Conservation (phyloP, 2,888 invertebrate genomes). For the Cantharis flavilabris region DNA sequence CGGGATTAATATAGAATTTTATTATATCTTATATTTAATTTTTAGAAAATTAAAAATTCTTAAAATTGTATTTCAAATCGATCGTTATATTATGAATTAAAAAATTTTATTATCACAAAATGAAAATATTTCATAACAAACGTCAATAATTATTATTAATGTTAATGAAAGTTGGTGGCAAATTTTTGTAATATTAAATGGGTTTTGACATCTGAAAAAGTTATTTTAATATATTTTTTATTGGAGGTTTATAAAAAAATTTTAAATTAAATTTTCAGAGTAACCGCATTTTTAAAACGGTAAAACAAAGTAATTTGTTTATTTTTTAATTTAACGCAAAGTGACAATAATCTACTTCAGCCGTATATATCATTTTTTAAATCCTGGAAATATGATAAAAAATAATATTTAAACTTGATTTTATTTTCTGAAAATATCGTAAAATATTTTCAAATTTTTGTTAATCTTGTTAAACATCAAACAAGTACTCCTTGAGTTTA, state of each 20-base stretch:
- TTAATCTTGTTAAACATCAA: slow-evolving; percentile 11
- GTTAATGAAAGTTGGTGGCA: background rate
- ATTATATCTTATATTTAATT: background rate
- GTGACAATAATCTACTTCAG: background rate
- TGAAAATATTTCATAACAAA: too few relatives aligned
- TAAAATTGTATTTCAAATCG: background rate
- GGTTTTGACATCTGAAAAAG: background rate
- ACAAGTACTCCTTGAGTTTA: slow-evolving; percentile 5
- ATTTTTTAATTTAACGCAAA: background rate
- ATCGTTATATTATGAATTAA: too few relatives aligned
- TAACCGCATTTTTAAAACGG: background rate
- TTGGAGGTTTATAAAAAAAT: background rate
- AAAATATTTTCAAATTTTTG: background rate
- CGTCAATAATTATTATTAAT: too few relatives aligned
- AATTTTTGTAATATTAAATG: background rate
- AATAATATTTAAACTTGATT: background rate
- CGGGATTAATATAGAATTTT: background rate
- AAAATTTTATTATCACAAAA: too few relatives aligned
- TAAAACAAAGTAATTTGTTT: background rate
- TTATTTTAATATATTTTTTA: background rate
- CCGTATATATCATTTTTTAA: background rate
- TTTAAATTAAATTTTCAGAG: background rate
- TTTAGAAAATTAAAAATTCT: background rate
- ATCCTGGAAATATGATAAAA: background rate
- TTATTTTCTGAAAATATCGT: background rate